Evolutionary conservation across 2,888 invertebrate species (phyloP), one percentile per base, ranked within the genome.

Genomic region (Pharmacophagus antenor): DNA sequence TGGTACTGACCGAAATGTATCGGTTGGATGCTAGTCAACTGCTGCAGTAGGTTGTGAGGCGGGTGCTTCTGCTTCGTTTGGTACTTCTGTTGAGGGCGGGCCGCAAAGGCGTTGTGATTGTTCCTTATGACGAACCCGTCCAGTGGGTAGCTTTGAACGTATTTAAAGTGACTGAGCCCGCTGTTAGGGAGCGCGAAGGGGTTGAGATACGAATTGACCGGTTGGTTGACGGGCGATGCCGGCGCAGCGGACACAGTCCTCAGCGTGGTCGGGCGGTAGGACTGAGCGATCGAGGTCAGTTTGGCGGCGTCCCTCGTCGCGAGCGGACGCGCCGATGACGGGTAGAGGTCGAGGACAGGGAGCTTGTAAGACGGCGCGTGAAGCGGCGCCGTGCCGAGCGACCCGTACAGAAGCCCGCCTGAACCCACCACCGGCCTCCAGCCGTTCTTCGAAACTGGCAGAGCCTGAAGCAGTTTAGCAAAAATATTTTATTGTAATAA

Each of bases 361-460:
- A 85, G 74, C 67, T 87, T 88, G 73, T 90, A 88, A 2, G 80
- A 69, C 8, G 80, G 82, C 7, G 85, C 76, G 66, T 88, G 88
- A 0, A 88, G 73, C 0, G 85, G 84, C 12, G 84, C 77, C 8
- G 79, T 82, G 54, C 80, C 81, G 62, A 74, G 81, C 2, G 84
- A 74, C 53, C 72, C 81, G 69, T 88, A 91, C 1, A 85, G 62
- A 0, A 85, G 73, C 1, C 88, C 85, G 21, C 81, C 71, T 3
- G 88, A 83, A 2, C 92, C 91, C 17, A 93, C 73, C 21, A 93
- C 93, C 42, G 93, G 93, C 65, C 93, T 81, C 93, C 93, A 93
- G 47, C 93, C 93, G 68, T 93, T 91, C 71, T 92, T 92, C 49
- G 92, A 88, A 70, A 90, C 78, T 65, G 92, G 87, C 65, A 91